These are phyloP conservation scores for Paraescarpia echinospica DNA, from an alignment of 1,140 invertebrate genomes.

Conservation along the genomic window DNA sequence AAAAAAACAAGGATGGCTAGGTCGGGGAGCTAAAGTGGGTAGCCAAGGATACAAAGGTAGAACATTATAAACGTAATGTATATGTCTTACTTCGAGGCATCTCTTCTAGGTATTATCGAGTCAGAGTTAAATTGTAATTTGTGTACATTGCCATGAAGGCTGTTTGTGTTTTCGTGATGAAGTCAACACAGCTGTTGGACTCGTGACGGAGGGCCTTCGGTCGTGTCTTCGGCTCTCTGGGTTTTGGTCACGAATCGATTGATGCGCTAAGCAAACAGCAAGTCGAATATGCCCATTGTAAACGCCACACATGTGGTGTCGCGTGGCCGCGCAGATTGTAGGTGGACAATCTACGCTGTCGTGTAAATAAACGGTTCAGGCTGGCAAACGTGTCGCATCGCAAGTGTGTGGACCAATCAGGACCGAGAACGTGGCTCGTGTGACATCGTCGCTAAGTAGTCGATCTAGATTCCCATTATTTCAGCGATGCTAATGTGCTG, in stretches of 20 bases:
- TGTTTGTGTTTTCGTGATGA: too few species aligned
- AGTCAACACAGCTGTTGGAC: too few species aligned
- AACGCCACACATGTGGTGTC: neutral
- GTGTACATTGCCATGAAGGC: neutral
- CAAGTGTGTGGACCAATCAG: neutral
- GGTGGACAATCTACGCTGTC: neutral
- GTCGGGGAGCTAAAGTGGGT: too few species aligned
- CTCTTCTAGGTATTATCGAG: neutral
- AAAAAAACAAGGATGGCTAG: too few species aligned
- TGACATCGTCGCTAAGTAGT: neutral
- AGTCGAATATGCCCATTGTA: neutral
- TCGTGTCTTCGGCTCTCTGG: neutral
- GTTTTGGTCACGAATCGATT: neutral
- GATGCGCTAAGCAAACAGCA: neutral
- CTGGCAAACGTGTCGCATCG: neutral
- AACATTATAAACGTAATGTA: neutral
- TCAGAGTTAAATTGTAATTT: neutral
- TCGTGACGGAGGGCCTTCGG: neutral
- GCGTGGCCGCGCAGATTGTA: too few species aligned
- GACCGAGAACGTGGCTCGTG: neutral
- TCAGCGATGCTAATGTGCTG: neutral
- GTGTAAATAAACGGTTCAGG: neutral
- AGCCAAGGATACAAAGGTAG: too few species aligned
- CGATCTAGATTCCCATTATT: neutral
- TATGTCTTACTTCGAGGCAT: neutral